These are phyloP conservation scores for Bubalus kerabau DNA, from an alignment of 2,113 vertebrate species.

Conservation along the genomic window DNA sequence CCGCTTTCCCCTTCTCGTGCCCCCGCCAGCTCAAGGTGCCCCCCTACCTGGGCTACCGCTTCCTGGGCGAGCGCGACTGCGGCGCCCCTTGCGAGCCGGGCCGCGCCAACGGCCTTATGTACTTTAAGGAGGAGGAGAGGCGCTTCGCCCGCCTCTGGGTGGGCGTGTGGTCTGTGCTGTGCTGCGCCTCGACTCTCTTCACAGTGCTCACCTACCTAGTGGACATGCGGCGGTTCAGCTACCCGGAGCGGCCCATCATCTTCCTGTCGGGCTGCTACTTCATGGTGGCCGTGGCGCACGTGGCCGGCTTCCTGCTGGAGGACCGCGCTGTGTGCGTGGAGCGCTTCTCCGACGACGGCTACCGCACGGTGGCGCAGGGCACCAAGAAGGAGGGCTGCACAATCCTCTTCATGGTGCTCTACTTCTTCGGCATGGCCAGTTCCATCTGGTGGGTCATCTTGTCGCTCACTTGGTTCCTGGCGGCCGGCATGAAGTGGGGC, in stretches of 20 bases:
- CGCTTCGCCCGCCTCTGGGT: constrained; percentile 91
- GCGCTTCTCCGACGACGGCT: constrained; percentile 86
- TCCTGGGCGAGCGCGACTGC: constrained; percentile 91
- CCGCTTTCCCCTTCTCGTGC: constrained; percentile 84
- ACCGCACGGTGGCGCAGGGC: constrained; percentile 92
- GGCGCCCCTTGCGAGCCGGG: constrained; percentile 91
- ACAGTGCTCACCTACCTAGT: constrained; percentile 92
- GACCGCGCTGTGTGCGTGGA: constrained; percentile 90
- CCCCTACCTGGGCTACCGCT: constrained; percentile 89
- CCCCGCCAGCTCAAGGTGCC: constrained; percentile 91
- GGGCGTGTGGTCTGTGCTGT: constrained; percentile 89
- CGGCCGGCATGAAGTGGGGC: constrained; percentile 95
- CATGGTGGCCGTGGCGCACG: constrained; percentile 92
- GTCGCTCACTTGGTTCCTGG: constrained; percentile 94
- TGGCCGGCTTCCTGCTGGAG: constrained; percentile 88
- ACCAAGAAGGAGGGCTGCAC: constrained; percentile 94
- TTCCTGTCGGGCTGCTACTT: constrained; percentile 95
- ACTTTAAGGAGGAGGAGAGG: constrained; percentile 90
- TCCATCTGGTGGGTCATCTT: constrained; percentile 97
- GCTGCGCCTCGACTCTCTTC: constrained; percentile 91
- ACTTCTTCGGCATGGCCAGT: constrained; percentile 95
- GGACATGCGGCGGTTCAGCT: constrained; percentile 90
- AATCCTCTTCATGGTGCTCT: constrained; percentile 93
- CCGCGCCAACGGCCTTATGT: constrained; percentile 90
- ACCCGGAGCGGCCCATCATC: constrained; percentile 93